Evolutionary conservation across 2,888 invertebrate species (phyloP), one percentile per base, ranked within the genome.

Genomic region (Aleiodes leptofemur): DNA sequence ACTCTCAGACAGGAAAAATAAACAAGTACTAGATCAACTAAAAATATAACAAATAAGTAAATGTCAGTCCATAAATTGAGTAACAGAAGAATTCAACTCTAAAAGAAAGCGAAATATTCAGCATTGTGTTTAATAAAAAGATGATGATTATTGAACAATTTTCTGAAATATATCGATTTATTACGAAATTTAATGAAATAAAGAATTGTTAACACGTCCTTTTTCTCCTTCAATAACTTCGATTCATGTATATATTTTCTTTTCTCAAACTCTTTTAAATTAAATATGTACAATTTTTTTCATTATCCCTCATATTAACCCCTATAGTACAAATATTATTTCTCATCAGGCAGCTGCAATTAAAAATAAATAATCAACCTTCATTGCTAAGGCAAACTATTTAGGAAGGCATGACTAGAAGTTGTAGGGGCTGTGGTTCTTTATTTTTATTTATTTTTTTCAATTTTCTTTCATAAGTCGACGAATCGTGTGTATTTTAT

Each of bases 331-430:
- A 66, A 70, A 55, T 59, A 43, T 76, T 48, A 73, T 72, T 70
- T 77, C 66, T 71, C 72, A 59, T 77, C 73, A 76, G 72, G 71
- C 73, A 80, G 80, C 78, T 77, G 78, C 78, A 61, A 74, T 75
- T 74, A 55, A 75, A 72, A 72, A 74, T 78, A 74, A 76, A 74
- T 76, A 69, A 76, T 77, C 76, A 72, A 73, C 72, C 66, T 57
- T 68, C 75, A 69, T 57, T 69, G 66, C 43, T 74, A 72, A 61
- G 43, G 61, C 61, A 53, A 72, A 75, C 73, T 72, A 78, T 71
- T 61, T 64, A 64, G 64, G 70, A 80, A 77, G 78, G 76, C 74
- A 72, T 80, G 80, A 80, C 80, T 80, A 80, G 80, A 79, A 76
- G 61, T 68, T 77, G 43, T 77, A 76, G 78, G 77, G 71, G 77